Conservation (phyloP, 2,797 vertebrate genomes). For the Acipenser transmontanus region DNA sequence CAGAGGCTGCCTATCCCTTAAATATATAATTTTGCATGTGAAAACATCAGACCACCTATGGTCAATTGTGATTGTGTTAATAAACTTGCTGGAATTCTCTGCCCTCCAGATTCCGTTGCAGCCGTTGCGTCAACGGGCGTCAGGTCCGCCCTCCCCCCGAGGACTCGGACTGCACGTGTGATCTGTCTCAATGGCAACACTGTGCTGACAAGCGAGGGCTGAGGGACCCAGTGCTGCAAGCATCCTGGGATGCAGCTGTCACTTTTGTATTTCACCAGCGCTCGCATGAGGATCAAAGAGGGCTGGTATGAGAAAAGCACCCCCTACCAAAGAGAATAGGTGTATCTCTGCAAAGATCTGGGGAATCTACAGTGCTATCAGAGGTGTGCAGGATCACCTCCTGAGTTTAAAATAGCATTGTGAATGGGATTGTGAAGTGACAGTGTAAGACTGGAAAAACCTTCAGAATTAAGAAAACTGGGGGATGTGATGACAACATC, state of each 20-base stretch:
- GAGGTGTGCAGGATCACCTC: too few relatives aligned
- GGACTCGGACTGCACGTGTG: conserved; percentile 79
- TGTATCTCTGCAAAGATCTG: too few relatives aligned
- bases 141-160: conserved; percentile 73
- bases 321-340: not conserved
- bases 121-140: conserved; percentile 78
- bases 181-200: conserved; percentile 93
- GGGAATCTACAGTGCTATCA: too few relatives aligned
- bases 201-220: conserved; percentile 76
- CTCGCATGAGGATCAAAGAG: conserved; percentile 83
- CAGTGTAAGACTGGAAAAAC: too few relatives aligned
- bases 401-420: too few relatives aligned
- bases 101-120: conserved; percentile 75
- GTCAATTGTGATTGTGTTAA: too few relatives aligned
- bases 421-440: too few relatives aligned
- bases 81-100: not conserved
- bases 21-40: too few relatives aligned
- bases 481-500: too few relatives aligned
- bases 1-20: too few relatives aligned
- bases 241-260: conserved; percentile 82
- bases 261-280: conserved; percentile 88
- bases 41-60: too few relatives aligned
- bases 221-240: conserved; percentile 75
- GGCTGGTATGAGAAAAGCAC: conserved; percentile 48
- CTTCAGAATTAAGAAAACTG: too few relatives aligned